phyloP scores from a whole-genome alignment of 2,113 vertebrate genomes.

The Callorhinus ursinus region DNA sequence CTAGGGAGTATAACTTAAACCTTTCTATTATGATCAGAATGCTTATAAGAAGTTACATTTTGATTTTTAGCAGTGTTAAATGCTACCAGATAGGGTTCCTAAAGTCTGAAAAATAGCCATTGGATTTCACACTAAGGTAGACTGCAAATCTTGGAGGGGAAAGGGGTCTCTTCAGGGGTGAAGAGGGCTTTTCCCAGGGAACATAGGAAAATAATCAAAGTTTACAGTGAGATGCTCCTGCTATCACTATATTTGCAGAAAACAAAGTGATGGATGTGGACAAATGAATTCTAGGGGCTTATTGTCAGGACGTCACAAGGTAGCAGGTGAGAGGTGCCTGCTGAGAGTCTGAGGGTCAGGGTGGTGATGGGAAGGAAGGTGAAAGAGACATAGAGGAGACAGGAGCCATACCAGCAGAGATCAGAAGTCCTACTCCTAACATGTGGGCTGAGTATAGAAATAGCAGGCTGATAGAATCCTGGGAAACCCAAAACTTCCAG shows the following conservation, averaged over 20 bases:
- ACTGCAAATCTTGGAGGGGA: background rate
- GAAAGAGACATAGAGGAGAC: background rate
- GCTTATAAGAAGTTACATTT: background rate
- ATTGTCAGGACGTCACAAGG: background rate
- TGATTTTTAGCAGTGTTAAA: background rate
- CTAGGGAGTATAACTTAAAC: background rate
- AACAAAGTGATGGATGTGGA: background rate
- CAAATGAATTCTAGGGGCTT: background rate
- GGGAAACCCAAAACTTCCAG: background rate
- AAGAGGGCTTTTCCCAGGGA: background rate
- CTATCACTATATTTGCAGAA: background rate
- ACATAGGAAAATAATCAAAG: background rate
- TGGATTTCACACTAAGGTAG: background rate
- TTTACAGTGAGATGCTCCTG: background rate
- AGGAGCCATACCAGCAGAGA: background rate
- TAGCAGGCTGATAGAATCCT: background rate
- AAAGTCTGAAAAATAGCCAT: background rate
- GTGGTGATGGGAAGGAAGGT: accelerated
- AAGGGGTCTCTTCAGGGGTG: background rate
- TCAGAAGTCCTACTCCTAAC: background rate
- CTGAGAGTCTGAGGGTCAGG: background rate
- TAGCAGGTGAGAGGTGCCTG: background rate
- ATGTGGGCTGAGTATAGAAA: background rate
- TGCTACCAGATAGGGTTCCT: background rate
- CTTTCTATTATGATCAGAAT: background rate